Evolutionary conservation across 1,140 invertebrate genomes (phyloP), one percentile per base, ranked within the genome.

Genomic region (Aphidius gifuensis): DNA sequence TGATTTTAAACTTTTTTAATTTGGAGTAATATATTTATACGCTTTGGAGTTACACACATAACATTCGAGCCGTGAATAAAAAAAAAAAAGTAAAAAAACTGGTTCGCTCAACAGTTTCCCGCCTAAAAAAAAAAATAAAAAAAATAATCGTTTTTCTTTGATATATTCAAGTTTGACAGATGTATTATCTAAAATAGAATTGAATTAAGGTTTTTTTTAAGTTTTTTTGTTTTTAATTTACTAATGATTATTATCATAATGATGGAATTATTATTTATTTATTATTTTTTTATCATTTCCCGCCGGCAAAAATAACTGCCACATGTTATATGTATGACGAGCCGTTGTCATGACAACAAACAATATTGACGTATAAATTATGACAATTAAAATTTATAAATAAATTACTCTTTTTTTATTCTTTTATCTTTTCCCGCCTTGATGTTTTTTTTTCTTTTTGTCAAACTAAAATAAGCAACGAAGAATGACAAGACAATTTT

Each of bases 281-380:
- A 49, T 56, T 48, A 56, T 45, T 54, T 39, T 39, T 46, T 9
- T 39, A 47, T 38, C 49, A 7, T 62, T 62, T 16, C 16, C 16
- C 16, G 50, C 53, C 53, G 40, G 60, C 43, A 1, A 53, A 40
- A 8, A 21, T 42, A 46, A 57, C 23, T 32, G 56, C 44, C 43
- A 16, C 32, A 59, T 49, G 38, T 49, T 9, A 49, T 38, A 63
- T 55, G 59, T 23, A 44, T 60, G 61, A 50, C 61, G 58, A 42
- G 43, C 55, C 55, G 48, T 63, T 60, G 63, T 64, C 63, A 64
- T 60, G 61, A 45, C 47, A 51, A 62, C 54, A 32, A 32, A 39
- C 32, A 54, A 7, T 11, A 16, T 9, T 9, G n/a, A 53, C 9
- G 8, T n/a, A 60, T 55, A 54, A 58, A 59, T 32, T 8, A 32